phyloP scores from a whole-genome alignment of 2,113 vertebrate genomes.

The Pangasianodon hypophthalmus region DNA sequence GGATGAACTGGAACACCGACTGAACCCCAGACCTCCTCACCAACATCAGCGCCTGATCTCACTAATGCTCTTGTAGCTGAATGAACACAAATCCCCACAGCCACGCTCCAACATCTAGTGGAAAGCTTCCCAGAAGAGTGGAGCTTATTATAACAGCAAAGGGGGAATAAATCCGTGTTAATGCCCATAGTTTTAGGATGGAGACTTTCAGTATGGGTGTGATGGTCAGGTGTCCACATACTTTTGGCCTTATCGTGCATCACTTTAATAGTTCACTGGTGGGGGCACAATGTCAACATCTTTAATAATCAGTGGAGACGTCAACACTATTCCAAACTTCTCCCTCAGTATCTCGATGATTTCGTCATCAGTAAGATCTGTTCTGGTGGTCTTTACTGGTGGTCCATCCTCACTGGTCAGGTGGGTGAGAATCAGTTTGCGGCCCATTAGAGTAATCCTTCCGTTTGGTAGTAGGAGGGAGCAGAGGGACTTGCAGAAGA shows the following conservation, averaged over 20 bases:
- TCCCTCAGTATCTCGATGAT: slow-evolving; percentile 67
- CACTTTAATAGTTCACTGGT: slow-evolving; percentile 59
- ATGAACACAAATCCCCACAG: background rate
- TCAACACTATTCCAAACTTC: slow-evolving; percentile 68
- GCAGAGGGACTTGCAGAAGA: slow-evolving; percentile 77
- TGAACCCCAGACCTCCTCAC: background rate
- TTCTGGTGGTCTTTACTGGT: slow-evolving; percentile 46
- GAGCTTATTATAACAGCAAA: background rate
- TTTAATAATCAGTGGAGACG: slow-evolving; percentile 65
- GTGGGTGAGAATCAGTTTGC: slow-evolving; percentile 60
- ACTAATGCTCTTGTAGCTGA: background rate
- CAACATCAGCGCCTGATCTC: background rate
- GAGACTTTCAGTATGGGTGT: background rate
- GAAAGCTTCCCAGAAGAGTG: background rate
- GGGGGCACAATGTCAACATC: slow-evolving; percentile 65
- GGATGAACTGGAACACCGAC: too few species aligned
- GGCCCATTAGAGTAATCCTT: slow-evolving; percentile 70
- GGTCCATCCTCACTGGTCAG: slow-evolving; percentile 49
- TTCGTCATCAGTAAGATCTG: slow-evolving; percentile 69
- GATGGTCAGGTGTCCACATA: background rate
- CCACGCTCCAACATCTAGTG: background rate
- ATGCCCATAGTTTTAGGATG: background rate
- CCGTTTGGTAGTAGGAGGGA: slow-evolving; percentile 62
- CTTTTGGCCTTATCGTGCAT: background rate
- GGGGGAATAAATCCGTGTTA: too few species aligned